Evolutionary conservation across 35 echinoderm and acorn worm species (phyloP).

Genomic region (Patiria miniata): DNA sequence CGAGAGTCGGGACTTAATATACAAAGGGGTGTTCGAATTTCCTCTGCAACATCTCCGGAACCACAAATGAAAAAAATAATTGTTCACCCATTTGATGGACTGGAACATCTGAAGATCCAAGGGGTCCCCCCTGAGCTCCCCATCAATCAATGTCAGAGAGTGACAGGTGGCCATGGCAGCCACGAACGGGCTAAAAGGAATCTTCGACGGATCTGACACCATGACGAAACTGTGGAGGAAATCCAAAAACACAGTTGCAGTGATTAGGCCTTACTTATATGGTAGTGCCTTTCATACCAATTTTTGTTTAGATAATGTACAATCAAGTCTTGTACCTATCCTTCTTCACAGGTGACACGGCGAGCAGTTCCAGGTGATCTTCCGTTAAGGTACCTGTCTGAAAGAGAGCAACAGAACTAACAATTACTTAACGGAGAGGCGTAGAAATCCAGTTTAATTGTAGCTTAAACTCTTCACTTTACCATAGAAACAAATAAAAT

Average conservation of each 20-base stretch:
- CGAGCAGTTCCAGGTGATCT: slow-evolving; percentile 91
- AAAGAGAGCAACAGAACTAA: not conserved
- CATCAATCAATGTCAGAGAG: slow-evolving; percentile 90
- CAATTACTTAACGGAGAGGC: too few species aligned
- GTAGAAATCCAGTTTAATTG: too few species aligned
- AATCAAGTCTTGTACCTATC: slow-evolving; percentile 42
- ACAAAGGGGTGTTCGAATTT: too few species aligned
- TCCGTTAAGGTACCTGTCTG: slow-evolving; percentile 92
- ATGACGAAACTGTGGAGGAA: slow-evolving; percentile 78
- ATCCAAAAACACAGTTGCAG: not conserved
- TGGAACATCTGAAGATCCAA: slow-evolving; percentile 97
- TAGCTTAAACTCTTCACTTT: too few species aligned
- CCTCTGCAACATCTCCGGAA: too few species aligned
- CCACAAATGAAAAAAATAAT: too few species aligned
- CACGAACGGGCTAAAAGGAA: slow-evolving; percentile 81
- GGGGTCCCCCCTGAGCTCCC: slow-evolving; percentile 88
- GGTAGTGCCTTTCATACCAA: not conserved
- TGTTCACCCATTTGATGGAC: slow-evolving; percentile 87
- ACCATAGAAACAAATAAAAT: too few species aligned
- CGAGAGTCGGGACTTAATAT: too few species aligned
- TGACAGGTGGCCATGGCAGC: slow-evolving; percentile 94
- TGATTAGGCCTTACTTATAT: not conserved
- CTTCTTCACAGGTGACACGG: slow-evolving; percentile 84
- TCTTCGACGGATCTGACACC: slow-evolving; percentile 80
- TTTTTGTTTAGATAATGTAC: too few species aligned